These are phyloP conservation scores for Rissa tridactyla DNA, from an alignment of 2,113 vertebrate species.

Conservation along the genomic window DNA sequence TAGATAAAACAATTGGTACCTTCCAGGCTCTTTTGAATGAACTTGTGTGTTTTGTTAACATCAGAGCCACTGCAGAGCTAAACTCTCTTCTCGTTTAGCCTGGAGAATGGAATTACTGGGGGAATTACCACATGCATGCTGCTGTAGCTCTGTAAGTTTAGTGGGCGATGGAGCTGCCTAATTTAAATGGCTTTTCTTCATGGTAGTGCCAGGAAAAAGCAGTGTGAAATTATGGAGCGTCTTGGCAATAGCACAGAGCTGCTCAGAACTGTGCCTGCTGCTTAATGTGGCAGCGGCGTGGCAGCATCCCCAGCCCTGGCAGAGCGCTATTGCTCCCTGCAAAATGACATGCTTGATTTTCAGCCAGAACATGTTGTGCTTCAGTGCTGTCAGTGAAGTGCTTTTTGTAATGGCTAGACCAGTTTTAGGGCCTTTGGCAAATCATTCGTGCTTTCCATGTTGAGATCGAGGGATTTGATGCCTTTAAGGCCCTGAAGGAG, in stretches of 20 bases:
- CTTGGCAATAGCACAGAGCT: not conserved
- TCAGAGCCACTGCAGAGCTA: not conserved
- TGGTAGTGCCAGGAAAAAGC: not conserved
- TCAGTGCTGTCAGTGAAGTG: not conserved
- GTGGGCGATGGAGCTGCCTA: not conserved
- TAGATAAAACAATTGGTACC: conserved; percentile 15
- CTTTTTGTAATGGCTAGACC: not conserved
- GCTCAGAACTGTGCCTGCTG: not conserved
- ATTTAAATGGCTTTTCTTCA: not conserved
- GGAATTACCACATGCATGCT: not conserved
- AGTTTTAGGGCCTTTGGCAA: not conserved
- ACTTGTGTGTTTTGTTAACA: conserved; percentile 3
- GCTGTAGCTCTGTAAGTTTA: not conserved
- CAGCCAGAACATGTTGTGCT: not conserved
- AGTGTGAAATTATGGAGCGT: not conserved
- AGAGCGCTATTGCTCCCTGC: not conserved
- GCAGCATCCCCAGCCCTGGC: not conserved
- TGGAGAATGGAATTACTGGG: not conserved
- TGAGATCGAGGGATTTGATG: not conserved
- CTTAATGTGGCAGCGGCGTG: not conserved
- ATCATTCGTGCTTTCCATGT: not conserved
- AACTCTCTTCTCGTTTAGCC: not conserved
- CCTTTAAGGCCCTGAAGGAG: not conserved
- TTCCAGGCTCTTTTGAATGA: conserved; percentile 6
- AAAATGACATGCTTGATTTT: not conserved